Percentiles rank a stretch among this genome's conserved stretches.
These are phyloP conservation scores for Salmo trutta DNA, from an alignment of 2,797 vertebrate genomes.

Conservation along the genomic window DNA sequence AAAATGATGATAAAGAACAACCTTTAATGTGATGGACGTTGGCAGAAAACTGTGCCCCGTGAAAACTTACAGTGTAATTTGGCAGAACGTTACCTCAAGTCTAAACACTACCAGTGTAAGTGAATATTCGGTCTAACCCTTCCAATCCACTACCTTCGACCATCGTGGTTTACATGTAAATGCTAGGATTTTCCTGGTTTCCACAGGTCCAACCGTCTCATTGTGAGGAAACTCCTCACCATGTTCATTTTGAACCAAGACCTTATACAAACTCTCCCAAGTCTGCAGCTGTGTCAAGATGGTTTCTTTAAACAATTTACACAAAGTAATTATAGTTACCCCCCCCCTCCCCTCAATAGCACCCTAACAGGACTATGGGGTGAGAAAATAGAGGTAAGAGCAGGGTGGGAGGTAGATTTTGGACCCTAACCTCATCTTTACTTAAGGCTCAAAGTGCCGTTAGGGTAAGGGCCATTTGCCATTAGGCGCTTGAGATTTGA, in stretches of 20 bases:
- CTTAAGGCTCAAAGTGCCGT: background rate
- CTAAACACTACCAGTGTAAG: background rate
- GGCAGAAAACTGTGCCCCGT: background rate
- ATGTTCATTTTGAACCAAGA: conserved; percentile 29
- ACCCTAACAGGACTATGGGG: background rate
- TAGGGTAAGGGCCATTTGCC: background rate
- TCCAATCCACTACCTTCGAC: background rate
- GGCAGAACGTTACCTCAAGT: background rate
- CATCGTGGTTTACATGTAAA: background rate
- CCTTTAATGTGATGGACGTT: background rate
- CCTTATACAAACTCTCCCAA: conserved; percentile 34
- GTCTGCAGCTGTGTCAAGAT: conserved; percentile 48
- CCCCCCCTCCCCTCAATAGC: background rate
- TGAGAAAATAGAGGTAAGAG: background rate
- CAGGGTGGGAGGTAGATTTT: background rate
- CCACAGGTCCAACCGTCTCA: conserved; percentile 8
- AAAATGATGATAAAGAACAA: background rate
- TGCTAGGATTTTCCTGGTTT: conserved; percentile 32
- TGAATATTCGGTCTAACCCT: background rate
- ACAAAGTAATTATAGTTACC: conserved; percentile 44
- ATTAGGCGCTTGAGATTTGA: conserved; percentile 3
- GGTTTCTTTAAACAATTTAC: conserved; percentile 58
- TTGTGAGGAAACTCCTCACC: conserved; percentile 26
- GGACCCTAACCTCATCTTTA: background rate
- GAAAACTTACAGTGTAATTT: background rate